Base-by-base conservation (phyloP, 2,797 vertebrate species). In the Clamator glandarius region DNA sequence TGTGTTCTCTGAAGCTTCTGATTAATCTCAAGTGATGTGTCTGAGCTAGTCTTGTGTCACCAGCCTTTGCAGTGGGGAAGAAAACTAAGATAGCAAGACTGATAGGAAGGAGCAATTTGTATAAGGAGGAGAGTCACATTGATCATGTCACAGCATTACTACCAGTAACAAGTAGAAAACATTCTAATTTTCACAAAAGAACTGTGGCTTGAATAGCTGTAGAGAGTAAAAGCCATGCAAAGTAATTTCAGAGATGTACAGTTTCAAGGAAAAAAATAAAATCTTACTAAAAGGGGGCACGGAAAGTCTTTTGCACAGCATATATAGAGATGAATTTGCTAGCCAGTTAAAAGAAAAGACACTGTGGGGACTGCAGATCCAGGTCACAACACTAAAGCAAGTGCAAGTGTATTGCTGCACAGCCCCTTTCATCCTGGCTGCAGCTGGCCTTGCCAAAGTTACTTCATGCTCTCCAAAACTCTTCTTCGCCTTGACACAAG, bases 71-170 rank as follows among this genome's bases (percentile, higher is more conserved):
- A 54, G n/a, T 18, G 52, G 28, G 26, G 58, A 88, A 94, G 63
- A 93, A 90, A 93, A 77, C 86, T 55, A 9, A 80, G 83, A 91
- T 82, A 84, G 80, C 50, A 89, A 90, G 85, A 91, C 63, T 76
- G 91, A 95, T 91, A 95, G 1, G 80, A 93, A 94, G 67, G 61
- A 96, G 89, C 91, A 96, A 96, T 97, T 96, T 95, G 93, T 97
- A 92, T 82, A 55, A 96, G 95, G 93, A 96, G 95, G 91, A 91
- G 91, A 93, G 46, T 54, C 17, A 1, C 95, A 96, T 90, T 90
- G 89, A 93, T 96, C 93, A 93, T 94, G 92, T 95, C 93, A 70
- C 14, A 68, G 23, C 74, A 33, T 51, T 62, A 31, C 62, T 61
- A 79, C 66, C 48, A 59, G 41, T 42, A 70, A 84, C 63, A 86